Percentiles rank a stretch among this genome's conserved stretches.
Conservation (phyloP, 2,888 invertebrate species). For the Brachyptera putata region DNA sequence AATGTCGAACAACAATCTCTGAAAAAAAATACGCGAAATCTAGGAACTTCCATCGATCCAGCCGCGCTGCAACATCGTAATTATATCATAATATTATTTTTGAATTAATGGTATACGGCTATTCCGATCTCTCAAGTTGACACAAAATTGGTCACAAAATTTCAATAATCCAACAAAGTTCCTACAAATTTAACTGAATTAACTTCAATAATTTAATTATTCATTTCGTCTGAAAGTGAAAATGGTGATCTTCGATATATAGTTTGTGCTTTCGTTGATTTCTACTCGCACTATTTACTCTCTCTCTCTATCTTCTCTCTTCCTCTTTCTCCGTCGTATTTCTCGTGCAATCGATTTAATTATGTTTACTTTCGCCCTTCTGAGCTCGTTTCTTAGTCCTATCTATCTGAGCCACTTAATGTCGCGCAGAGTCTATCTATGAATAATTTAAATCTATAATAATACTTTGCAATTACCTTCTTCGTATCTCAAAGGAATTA, state of each 20-base stretch:
- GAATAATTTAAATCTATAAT: slow-evolving; percentile 19
- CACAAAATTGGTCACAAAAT: too few relatives aligned
- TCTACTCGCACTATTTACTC: not conserved
- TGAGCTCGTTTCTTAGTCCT: not conserved
- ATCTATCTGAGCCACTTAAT: slow-evolving; percentile 9
- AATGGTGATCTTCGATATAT: not conserved
- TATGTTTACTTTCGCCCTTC: not conserved
- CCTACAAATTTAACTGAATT: too few relatives aligned
- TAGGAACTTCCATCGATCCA: too few relatives aligned
- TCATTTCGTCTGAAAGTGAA: not conserved
- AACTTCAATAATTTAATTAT: not conserved
- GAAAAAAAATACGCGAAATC: too few relatives aligned
- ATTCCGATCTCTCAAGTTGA: too few relatives aligned
- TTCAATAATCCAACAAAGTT: too few relatives aligned
- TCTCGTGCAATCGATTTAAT: not conserved
- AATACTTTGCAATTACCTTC: slow-evolving; percentile 14
- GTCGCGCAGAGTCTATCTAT: not conserved
- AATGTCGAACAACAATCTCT: too few relatives aligned
- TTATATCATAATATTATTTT: too few relatives aligned
- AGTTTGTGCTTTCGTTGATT: not conserved
- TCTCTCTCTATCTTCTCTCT: not conserved
- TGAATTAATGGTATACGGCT: too few relatives aligned
- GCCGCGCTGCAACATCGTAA: too few relatives aligned
- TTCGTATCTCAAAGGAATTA: slow-evolving; percentile 17
- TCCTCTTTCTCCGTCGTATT: too few relatives aligned